These are phyloP conservation scores for Atherinomorus stipes DNA, from an alignment of 2,113 vertebrate species.

Conservation along the genomic window DNA sequence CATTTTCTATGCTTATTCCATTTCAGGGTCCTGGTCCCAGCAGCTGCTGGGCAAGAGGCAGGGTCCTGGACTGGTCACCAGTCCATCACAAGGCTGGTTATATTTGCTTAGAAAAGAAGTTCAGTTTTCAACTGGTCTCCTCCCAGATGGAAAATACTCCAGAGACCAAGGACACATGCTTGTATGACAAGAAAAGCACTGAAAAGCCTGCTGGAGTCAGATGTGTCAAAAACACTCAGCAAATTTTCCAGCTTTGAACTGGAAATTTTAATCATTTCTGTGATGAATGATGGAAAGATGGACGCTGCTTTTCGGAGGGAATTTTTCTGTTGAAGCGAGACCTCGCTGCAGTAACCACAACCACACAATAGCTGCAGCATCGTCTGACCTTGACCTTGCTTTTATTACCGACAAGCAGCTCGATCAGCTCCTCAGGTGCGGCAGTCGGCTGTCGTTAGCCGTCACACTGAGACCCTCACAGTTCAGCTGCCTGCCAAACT, in stretches of 20 bases:
- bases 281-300: no score
- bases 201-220: neutral
- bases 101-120: neutral
- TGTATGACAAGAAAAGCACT: conserved; percentile 7
- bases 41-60: no score
- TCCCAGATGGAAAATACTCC: no score
- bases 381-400: neutral
- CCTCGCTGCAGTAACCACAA: no score
- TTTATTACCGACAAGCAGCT: neutral
- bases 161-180: conserved; percentile 30
- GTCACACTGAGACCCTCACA: neutral
- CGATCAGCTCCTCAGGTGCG: neutral
- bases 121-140: neutral
- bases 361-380: neutral
- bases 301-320: no score
- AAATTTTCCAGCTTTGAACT: no score
- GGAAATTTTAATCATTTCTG: no score
- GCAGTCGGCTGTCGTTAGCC: neutral
- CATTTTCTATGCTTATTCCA: no score
- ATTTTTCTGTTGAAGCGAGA: no score
- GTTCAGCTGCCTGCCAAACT: neutral
- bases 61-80: no score
- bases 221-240: neutral
- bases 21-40: no score
- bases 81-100: no score